Conservation (phyloP, 2,888 invertebrate species). For the Hypolimnas misippus region DNA sequence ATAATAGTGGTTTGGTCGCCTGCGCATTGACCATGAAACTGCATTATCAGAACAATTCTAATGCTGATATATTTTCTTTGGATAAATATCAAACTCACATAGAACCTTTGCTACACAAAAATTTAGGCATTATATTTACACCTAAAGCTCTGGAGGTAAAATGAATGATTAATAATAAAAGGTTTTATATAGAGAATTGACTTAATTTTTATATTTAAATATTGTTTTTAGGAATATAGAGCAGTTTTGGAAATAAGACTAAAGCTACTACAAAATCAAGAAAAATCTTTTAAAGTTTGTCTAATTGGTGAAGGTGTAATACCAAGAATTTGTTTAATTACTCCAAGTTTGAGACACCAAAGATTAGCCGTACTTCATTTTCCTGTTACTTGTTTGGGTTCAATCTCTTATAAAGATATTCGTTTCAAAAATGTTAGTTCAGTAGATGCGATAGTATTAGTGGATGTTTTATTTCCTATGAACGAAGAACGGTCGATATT, state of each 20-base stretch:
- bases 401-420: constrained; percentile 60
- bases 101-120: constrained; percentile 73
- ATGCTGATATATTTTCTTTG: constrained; percentile 64
- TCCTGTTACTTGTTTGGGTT: constrained; percentile 74
- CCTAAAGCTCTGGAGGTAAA: constrained; percentile 69
- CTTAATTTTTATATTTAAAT: constrained; percentile 8
- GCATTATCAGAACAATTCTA: constrained; percentile 66
- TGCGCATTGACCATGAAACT: constrained; percentile 68
- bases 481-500: constrained; percentile 64
- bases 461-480: constrained; percentile 53
- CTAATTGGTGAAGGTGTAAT: constrained; percentile 76
- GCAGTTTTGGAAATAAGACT: constrained; percentile 73
- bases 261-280: constrained; percentile 68
- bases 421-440: constrained; percentile 67
- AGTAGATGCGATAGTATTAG: constrained; percentile 58
- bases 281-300: constrained; percentile 72
- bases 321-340: constrained; percentile 66
- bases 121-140: constrained; percentile 68
- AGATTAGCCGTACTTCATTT: constrained; percentile 59
- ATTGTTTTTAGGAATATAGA: constrained; percentile 67
- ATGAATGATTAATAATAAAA: neutral
- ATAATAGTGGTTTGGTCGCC: constrained; percentile 76
- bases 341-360: constrained; percentile 57
- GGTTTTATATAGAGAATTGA: neutral
- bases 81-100: constrained; percentile 73